Evolutionary conservation across 2,113 vertebrate species (phyloP).

Genomic region (Solea senegalensis): DNA sequence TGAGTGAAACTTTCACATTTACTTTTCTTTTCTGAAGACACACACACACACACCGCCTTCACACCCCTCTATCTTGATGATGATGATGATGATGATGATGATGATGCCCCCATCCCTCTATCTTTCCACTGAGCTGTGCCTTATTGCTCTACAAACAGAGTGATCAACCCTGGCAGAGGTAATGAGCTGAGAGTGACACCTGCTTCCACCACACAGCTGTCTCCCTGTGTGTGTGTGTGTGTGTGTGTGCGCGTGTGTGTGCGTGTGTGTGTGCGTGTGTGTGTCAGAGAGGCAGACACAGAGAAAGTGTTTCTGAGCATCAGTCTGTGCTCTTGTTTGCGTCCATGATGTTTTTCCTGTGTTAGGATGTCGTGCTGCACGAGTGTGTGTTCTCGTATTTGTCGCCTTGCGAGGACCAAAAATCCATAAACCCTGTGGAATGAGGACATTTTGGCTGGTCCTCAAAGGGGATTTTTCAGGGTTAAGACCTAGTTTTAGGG

Average conservation of each 20-base stretch:
- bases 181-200: conserved; percentile 81
- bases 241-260: conserved; percentile 5
- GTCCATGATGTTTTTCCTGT: not conserved
- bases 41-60: not conserved
- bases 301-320: conserved; percentile 18
- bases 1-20: too few relatives aligned
- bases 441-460: too few relatives aligned
- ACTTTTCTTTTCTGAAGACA: too few relatives aligned
- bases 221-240: conserved; percentile 42
- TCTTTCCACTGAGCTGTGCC: conserved; percentile 63
- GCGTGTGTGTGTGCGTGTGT: conserved; percentile 12
- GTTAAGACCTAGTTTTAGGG: too few relatives aligned
- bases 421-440: too few relatives aligned
- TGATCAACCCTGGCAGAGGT: conserved; percentile 71
- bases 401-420: too few relatives aligned
- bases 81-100: too few relatives aligned
- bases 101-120: conserved; percentile 16
- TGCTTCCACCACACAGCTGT: conserved; percentile 75
- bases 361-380: too few relatives aligned
- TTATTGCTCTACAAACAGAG: conserved; percentile 75
- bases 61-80: conserved; percentile 20
- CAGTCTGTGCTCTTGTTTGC: conserved; percentile 3
- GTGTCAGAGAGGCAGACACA: conserved; percentile 9
- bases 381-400: too few relatives aligned
- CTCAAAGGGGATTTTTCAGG: too few relatives aligned